Percentiles rank a stretch among this genome's conserved stretches.
Evolutionary conservation across 1,140 invertebrate genomes (phyloP).

Genomic region (Geopemphigus sp.): DNA sequence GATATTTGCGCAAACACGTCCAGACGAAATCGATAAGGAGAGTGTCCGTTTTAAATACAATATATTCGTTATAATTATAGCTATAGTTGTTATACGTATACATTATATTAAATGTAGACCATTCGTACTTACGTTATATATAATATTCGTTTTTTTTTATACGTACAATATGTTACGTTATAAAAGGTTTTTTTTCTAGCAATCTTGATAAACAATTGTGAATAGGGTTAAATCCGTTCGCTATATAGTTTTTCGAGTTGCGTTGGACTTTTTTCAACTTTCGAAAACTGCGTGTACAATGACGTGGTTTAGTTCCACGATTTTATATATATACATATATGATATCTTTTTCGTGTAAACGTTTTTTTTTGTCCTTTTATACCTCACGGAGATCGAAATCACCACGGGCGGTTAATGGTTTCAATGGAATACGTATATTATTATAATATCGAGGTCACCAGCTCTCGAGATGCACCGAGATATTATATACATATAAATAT

Average conservation of each 20-base stretch:
- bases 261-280: slow-evolving; percentile 14
- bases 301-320: background rate
- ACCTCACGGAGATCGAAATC: slow-evolving; percentile 42
- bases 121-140: too few relatives aligned
- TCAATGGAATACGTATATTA: slow-evolving; percentile 16
- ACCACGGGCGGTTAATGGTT: slow-evolving; percentile 42
- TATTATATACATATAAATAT: slow-evolving; percentile 9
- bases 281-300: background rate
- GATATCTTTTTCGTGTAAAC: slow-evolving; percentile 35
- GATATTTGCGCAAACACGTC: too few relatives aligned
- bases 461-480: slow-evolving; percentile 16
- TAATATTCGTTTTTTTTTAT: too few relatives aligned
- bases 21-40: too few relatives aligned
- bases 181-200: too few relatives aligned
- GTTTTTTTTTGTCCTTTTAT: slow-evolving; percentile 36
- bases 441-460: slow-evolving; percentile 47
- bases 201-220: background rate
- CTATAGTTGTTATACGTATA: too few relatives aligned
- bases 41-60: too few relatives aligned
- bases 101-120: too few relatives aligned
- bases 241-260: background rate
- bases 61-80: too few relatives aligned
- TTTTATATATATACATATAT: background rate
- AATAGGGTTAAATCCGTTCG: background rate
- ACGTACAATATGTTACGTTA: too few relatives aligned